Evolutionary conservation across 2,888 invertebrate species (phyloP), one percentile per base, ranked within the genome.

Genomic region (Ornithoptera alexandrae): DNA sequence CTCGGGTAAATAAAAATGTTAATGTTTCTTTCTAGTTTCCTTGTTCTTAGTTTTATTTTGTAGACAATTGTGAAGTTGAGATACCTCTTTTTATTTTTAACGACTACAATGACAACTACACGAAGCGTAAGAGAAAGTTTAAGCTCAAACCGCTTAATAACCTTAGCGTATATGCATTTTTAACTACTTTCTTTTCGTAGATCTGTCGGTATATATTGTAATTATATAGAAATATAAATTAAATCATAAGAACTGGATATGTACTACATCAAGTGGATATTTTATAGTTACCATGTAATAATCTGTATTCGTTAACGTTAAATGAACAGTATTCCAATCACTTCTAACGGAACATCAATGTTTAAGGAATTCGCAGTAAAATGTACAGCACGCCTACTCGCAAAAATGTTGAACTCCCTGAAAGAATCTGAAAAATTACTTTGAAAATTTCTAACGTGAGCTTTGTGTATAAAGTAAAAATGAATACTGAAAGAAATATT

Each of bases 351-450:
- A 70, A 63, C 63, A 24, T 60, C 64, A 42, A 36, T 30, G 42
- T 22, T 53, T 57, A 71, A 65, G 30, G 67, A 67, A 71, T 65
- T 67, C 46, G 50, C 67, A 65, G 56, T 65, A 57, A 65, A 56
- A 65, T 67, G 50, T 59, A 67, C 67, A 67, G n/a, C 53, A 58
- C 70, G 63, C 70, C 59, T 58, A 63, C 70, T 56, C 67, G 78
- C 81, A 81, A 86, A 83, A 85, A 84, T 82, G 78, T 82, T 76
- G 77, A 82, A 84, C 79, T 83, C 79, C 74, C 78, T 72, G 71
- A 71, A 81, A 86, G 83, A 81, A 84, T 85, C 82, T 77, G 74
- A 78, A 82, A 77, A 81, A 83, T 84, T 79, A 82, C 82, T 85
- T 85, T 82, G 71, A 83, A 79, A 83, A 83, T 81, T 83, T 76